These are phyloP conservation scores for Drosophila mercatorum DNA, from an alignment of 2,888 invertebrate genomes.

Conservation along the genomic window DNA sequence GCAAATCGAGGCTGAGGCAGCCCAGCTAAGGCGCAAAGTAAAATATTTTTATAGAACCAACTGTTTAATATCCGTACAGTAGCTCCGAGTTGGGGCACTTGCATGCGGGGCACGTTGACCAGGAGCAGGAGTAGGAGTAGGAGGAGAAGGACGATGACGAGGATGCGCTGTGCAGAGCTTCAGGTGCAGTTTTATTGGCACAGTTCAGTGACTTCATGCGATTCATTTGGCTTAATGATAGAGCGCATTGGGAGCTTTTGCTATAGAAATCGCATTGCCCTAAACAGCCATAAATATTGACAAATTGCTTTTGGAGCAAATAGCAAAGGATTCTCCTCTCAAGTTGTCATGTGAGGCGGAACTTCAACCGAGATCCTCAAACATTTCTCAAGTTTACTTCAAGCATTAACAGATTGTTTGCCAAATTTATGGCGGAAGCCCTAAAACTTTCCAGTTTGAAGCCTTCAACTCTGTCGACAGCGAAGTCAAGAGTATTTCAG, in stretches of 20 bases:
- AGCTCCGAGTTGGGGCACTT: slow-evolving; percentile 8
- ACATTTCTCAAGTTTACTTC: background rate
- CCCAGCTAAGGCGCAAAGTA: slow-evolving; percentile 56
- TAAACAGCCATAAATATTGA: slow-evolving; percentile 12
- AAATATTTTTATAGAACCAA: slow-evolving; percentile 48
- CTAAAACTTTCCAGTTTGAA: background rate
- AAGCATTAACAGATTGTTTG: background rate
- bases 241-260: background rate
- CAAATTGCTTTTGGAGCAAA: slow-evolving; percentile 1
- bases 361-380: background rate
- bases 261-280: slow-evolving; percentile 38
- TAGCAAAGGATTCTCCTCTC: slow-evolving; percentile 1
- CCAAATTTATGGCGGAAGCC: background rate
- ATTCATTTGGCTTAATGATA: slow-evolving; percentile 26
- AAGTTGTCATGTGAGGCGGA: background rate
- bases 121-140: background rate
- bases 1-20: slow-evolving; percentile 58
- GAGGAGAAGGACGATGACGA: background rate
- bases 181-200: slow-evolving; percentile 32
- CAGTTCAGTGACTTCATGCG: slow-evolving; percentile 33
- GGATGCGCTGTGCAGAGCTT: background rate
- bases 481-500: background rate
- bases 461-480: background rate
- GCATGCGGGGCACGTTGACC: slow-evolving; percentile 9
- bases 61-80: slow-evolving; percentile 50